Percentiles rank a stretch among this genome's conserved stretches.
Evolutionary conservation across 2,797 vertebrate genomes (phyloP).

Genomic region (Notolepis coatsorum): DNA sequence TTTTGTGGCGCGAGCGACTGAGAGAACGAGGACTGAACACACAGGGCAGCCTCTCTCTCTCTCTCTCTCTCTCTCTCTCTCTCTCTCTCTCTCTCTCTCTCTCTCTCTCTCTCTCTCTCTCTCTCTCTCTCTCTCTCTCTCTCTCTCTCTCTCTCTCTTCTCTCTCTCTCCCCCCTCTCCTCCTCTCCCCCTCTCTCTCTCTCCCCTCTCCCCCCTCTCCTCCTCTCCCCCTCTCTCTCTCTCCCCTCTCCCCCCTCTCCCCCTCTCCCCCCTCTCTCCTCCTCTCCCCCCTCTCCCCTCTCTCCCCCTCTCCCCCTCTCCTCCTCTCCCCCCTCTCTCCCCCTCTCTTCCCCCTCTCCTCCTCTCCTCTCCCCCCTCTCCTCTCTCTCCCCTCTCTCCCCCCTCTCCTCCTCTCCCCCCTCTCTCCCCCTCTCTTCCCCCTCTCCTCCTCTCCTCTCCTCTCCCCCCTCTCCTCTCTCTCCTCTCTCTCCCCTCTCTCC

Average conservation of each 20-base stretch:
- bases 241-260: constrained; percentile 29
- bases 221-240: constrained; percentile 36
- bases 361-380: neutral
- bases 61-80: neutral
- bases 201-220: constrained; percentile 57
- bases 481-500: constrained; percentile 6
- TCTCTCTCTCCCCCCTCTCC: constrained; percentile 52
- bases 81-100: neutral
- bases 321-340: constrained; percentile 53
- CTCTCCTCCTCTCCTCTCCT: constrained; percentile 47
- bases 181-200: constrained; percentile 44
- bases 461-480: constrained; percentile 36
- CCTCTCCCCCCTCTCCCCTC: neutral
- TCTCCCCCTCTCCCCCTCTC: neutral
- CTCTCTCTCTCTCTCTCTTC: neutral
- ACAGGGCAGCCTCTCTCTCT: constrained; percentile 7
- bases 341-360: constrained; percentile 55
- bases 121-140: constrained; percentile 10
- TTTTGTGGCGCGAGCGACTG: constrained; percentile 77
- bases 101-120: neutral
- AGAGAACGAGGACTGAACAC: too few relatives aligned
- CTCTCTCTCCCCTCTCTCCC: neutral
- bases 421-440: constrained; percentile 9
- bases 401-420: neutral
- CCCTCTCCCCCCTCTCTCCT: constrained; percentile 36